Evolutionary conservation across 2,888 invertebrate species (phyloP), one percentile per base, ranked within the genome.

Genomic region (Lepidocyrtinus sp.): DNA sequence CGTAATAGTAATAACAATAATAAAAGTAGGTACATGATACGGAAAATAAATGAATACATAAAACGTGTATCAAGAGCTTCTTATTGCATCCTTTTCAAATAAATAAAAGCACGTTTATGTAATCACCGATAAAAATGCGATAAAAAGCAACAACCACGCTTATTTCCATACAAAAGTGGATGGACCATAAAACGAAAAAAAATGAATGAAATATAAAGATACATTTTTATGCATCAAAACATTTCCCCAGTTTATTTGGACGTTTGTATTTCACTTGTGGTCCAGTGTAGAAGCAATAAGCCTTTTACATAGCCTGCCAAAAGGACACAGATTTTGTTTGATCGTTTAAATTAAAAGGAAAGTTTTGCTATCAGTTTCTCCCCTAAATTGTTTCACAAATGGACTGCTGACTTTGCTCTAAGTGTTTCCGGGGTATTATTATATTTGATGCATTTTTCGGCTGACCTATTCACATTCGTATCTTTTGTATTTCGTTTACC

Each of bases 51-150:
- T n/a, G n/a, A 55, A 55, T 55, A n/a, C 5, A 55, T 55, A 55
- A 55, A 55, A 55, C 50, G 69, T 55, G 50, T 69, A 69, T 69
- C 69, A 69, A 69, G 69, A 55, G 69, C 55, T 69, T 50, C 50
- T 69, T 69, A 55, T 25, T 55, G 55, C 69, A 69, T 69, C 69
- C 55, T 50, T 69, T 69, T 69, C 69, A 55, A 69, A 69, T 69
- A 69, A 69, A 69, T 69, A 69, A 17, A 55, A 69, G 50, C 69
- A 69, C 69, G 69, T 69, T 55, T n/a, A 55, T 55, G 55, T 55
- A 55, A 50, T 50, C 55, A 24, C 9, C 12, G 69, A 69, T 69
- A 69, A 69, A 50, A 19, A 24, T n/a, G n/a, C 15, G 63, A 63
- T 62, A 50, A 55, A 55, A 55, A 55, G 55, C n/a, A 55, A 55